These are phyloP conservation scores for Hesperia comma DNA, from an alignment of 2,888 invertebrate species.

Conservation along the genomic window DNA sequence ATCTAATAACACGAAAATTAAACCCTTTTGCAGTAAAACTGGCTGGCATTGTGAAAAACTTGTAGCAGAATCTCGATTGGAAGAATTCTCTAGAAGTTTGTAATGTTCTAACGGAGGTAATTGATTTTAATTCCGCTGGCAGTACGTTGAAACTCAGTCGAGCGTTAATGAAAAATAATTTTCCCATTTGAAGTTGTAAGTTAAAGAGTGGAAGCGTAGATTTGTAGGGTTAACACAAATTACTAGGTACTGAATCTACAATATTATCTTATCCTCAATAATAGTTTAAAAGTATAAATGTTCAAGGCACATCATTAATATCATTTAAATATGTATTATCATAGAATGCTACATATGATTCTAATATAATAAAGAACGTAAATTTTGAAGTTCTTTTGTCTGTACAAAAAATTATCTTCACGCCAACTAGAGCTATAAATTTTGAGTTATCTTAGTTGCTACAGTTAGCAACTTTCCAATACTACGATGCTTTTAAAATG, in stretches of 20 bases:
- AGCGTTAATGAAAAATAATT: slow-evolving; percentile 80
- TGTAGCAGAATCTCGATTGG: slow-evolving; percentile 53
- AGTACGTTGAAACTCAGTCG: slow-evolving; percentile 65
- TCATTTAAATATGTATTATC: too few species aligned
- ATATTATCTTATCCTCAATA: slow-evolving; percentile 2
- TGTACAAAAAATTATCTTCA: too few species aligned
- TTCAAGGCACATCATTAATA: too few species aligned
- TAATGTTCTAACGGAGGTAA: slow-evolving; percentile 67
- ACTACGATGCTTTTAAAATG: too few species aligned
- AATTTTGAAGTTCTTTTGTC: too few species aligned
- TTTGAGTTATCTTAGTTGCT: too few species aligned
- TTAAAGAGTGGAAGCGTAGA: slow-evolving; percentile 51
- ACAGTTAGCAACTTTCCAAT: too few species aligned
- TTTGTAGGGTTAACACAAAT: slow-evolving; percentile 30
- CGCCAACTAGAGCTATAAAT: too few species aligned
- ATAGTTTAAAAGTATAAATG: too few species aligned
- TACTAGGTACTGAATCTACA: neutral
- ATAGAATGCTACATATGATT: too few species aligned
- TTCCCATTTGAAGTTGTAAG: slow-evolving; percentile 68
- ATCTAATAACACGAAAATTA: slow-evolving; percentile 6
- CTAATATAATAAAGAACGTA: too few species aligned
- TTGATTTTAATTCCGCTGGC: slow-evolving; percentile 75
- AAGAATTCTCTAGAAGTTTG: slow-evolving; percentile 64
- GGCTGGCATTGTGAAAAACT: slow-evolving; percentile 51
- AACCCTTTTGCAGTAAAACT: slow-evolving; percentile 20